Evolutionary conservation across 2,797 vertebrate genomes (phyloP), one percentile per base, ranked within the genome.

Genomic region (Enteromius radiatus): DNA sequence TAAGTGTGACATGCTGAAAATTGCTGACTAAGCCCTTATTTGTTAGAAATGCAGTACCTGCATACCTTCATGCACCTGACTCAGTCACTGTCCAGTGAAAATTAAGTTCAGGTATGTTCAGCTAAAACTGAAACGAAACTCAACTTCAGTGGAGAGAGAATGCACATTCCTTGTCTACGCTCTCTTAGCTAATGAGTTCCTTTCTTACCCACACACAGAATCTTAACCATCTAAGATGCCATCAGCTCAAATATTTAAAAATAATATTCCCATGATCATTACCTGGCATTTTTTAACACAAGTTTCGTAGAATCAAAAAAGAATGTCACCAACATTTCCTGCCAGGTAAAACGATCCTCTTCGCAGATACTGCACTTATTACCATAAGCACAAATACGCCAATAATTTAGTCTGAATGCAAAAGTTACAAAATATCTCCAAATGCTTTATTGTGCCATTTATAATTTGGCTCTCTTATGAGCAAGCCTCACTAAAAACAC

Each of bases 21-120:
- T n/a, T 17, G 49, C 17, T 61, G 36, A 68, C 41, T 79, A 31
- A n/a, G 17, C 49, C 36, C 41, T 49, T 17, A 26, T 82, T 73
- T 36, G 28, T 43, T 26, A 75, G 69, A 79, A 59, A 63, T 26
- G 38, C 52, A 47, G n/a, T 23, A 49, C 47, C 17, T 41, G 67
- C 67, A 84, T 69, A 52, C 36, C n/a, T 26, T 38, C 10, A 31
- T 21, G 68, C n/a, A 63, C 61, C 23, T 69, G 56, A 73, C 67
- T 14, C 9, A 10, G 17, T 26, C 41, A 45, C 28, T 49, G 14
- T 41, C 15, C 28, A 47, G 17, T 43, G 28, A 15, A 65, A 26
- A 17, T 26, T 76, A 75, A 15, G 47, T 38, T 63, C 33, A 69
- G 63, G 31, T 84, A 26, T 69, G 36, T 70, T 49, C 56, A 43